Evolutionary conservation across 2,797 vertebrate genomes (phyloP).

Genomic region (Lepilemur septentrionalis): DNA sequence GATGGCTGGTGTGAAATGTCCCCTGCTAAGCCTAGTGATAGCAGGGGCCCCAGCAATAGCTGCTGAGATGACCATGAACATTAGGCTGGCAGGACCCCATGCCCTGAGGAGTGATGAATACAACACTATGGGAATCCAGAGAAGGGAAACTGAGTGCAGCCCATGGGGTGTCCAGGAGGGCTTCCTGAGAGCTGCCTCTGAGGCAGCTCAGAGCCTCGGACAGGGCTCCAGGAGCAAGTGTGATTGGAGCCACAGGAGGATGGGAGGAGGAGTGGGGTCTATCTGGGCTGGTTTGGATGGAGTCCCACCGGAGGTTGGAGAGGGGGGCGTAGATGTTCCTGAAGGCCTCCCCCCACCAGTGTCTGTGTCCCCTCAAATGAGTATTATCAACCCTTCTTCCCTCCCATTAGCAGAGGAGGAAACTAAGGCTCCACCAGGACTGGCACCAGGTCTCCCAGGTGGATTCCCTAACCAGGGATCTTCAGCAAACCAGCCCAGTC

Average conservation of each 20-base stretch:
- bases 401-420: neutral
- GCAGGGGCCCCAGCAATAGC: neutral
- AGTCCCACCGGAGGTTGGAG: neutral
- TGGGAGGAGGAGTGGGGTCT: neutral
- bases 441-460: neutral
- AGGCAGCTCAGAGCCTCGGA: neutral
- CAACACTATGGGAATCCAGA: neutral
- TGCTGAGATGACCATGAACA: neutral
- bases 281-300: neutral
- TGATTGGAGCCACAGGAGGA: neutral
- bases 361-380: neutral
- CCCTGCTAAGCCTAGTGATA: neutral
- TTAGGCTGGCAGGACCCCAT: neutral
- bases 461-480: neutral
- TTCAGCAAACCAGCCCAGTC: neutral
- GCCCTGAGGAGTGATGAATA: neutral
- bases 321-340: neutral
- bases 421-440: neutral
- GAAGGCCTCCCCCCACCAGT: neutral
- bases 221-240: neutral
- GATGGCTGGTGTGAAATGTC: neutral
- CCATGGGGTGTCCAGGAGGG: neutral
- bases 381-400: neutral
- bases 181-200: neutral
- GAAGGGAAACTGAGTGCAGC: neutral